Conservation (phyloP, 2,888 invertebrate species). For the Cerastis rubricosa region DNA sequence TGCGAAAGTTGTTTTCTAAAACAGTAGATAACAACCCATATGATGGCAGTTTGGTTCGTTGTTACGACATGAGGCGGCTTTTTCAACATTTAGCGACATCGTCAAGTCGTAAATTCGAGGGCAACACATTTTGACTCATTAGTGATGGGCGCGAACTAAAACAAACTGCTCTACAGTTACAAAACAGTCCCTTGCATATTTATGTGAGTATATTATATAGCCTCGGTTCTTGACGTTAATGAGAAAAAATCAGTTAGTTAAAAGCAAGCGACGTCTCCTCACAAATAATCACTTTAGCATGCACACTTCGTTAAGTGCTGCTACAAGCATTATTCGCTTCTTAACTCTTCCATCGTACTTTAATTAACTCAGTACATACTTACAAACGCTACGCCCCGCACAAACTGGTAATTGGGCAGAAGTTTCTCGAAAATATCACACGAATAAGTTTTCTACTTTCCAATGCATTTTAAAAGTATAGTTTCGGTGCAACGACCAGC, state of each 20-base stretch:
- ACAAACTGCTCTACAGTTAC: constrained; percentile 67
- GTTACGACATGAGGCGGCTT: constrained; percentile 82
- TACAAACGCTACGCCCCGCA: constrained; percentile 35
- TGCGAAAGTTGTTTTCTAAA: constrained; percentile 76
- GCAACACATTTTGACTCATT: constrained; percentile 81
- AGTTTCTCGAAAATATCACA: constrained; percentile 77
- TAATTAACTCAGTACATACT: constrained; percentile 24
- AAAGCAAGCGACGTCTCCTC: background rate
- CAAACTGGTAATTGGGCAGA: constrained; percentile 61
- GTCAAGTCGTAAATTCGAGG: constrained; percentile 82
- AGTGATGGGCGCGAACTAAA: constrained; percentile 80
- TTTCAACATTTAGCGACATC: constrained; percentile 84
- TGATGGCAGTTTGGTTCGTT: constrained; percentile 74
- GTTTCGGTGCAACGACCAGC: constrained; percentile 90
- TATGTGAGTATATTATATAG: constrained; percentile 41
- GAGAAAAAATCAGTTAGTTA: constrained; percentile 24
- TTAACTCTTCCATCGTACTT: constrained; percentile 15
- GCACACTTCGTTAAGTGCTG: background rate
- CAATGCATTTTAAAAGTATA: constrained; percentile 89
- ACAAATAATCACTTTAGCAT: constrained; percentile 4
- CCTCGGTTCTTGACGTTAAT: constrained; percentile 10
- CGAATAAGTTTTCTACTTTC: constrained; percentile 88
- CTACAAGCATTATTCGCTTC: constrained; percentile 11
- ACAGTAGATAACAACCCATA: constrained; percentile 71
- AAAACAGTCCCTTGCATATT: constrained; percentile 60